Evolutionary conservation across 2,113 vertebrate genomes (phyloP).

Genomic region (Mus spicilegus): DNA sequence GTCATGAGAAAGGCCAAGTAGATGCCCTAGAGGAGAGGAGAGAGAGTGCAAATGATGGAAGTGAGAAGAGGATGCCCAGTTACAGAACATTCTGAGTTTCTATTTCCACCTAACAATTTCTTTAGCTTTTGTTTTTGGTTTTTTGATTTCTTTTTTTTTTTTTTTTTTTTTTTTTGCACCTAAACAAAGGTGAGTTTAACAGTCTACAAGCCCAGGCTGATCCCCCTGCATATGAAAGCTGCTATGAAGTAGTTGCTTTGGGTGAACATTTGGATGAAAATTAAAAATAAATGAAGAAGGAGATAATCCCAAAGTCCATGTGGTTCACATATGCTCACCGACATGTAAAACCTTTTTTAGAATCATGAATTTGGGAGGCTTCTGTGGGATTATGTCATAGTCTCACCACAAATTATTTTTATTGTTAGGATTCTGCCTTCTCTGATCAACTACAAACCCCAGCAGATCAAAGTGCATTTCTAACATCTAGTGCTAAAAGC

Average conservation of each 20-base stretch:
- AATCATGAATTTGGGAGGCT: conserved; percentile 34
- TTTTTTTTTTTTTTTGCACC: too few relatives aligned
- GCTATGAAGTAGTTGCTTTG: background rate
- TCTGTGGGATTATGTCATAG: conserved; percentile 63
- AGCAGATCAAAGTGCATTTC: conserved; percentile 16
- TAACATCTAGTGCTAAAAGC: background rate
- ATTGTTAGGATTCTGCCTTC: conserved; percentile 63
- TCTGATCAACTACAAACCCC: conserved; percentile 13
- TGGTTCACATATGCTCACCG: conserved; percentile 69
- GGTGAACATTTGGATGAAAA: conserved; percentile 44
- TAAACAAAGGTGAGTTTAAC: background rate
- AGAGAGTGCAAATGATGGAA: conserved; percentile 62
- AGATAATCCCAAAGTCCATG: conserved; percentile 63
- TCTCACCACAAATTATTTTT: conserved; percentile 44
- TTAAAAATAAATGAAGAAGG: background rate
- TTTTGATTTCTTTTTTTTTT: too few relatives aligned
- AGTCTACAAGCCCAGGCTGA: background rate
- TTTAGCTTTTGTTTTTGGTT: background rate
- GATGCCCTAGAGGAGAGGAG: conserved; percentile 89
- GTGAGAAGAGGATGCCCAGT: background rate
- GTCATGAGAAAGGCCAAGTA: conserved; percentile 97
- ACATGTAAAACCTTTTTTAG: conserved; percentile 54
- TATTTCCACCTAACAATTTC: background rate
- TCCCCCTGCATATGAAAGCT: conserved; percentile 4
- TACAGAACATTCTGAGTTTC: background rate